A percentile compares a stretch with the other conserved stretches of the same genome.
Conservation (phyloP, 2,797 vertebrate genomes). For the Oreortyx pictus region DNA sequence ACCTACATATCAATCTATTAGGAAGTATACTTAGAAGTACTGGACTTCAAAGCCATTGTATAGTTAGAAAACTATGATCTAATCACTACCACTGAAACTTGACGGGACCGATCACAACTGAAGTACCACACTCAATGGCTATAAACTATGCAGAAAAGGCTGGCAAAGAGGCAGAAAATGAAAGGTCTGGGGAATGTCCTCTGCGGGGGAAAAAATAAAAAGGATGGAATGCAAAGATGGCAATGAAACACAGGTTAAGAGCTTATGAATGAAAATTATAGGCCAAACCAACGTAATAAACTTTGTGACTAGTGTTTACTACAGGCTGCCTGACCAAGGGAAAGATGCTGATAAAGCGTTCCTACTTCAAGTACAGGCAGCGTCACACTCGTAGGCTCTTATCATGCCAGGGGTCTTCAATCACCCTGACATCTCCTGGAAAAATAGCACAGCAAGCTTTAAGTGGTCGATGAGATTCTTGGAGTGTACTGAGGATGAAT, state of each 20-base stretch:
- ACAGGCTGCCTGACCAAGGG: not conserved
- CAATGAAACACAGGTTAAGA: not conserved
- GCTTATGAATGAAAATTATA: not conserved
- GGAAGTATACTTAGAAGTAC: not conserved
- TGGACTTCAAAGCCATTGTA: not conserved
- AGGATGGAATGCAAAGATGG: not conserved
- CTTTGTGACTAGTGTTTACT: not conserved
- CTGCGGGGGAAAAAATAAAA: not conserved
- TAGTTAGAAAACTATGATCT: not conserved
- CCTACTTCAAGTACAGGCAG: not conserved
- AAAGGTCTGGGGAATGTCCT: not conserved
- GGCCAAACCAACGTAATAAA: not conserved
- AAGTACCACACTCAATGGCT: not conserved
- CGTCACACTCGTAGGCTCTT: not conserved
- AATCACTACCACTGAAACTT: not conserved
- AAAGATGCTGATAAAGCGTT: not conserved
- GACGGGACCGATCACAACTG: not conserved
- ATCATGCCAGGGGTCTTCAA: not conserved
- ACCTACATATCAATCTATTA: not conserved
- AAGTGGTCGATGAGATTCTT: not conserved
- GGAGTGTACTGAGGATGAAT: not conserved
- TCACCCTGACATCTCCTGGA: not conserved
- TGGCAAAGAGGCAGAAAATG: not conserved
- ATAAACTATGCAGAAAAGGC: not conserved
- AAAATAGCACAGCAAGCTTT: not conserved